Conservation (phyloP, 2,888 invertebrate species). For the Siphlonurus alternatus region DNA sequence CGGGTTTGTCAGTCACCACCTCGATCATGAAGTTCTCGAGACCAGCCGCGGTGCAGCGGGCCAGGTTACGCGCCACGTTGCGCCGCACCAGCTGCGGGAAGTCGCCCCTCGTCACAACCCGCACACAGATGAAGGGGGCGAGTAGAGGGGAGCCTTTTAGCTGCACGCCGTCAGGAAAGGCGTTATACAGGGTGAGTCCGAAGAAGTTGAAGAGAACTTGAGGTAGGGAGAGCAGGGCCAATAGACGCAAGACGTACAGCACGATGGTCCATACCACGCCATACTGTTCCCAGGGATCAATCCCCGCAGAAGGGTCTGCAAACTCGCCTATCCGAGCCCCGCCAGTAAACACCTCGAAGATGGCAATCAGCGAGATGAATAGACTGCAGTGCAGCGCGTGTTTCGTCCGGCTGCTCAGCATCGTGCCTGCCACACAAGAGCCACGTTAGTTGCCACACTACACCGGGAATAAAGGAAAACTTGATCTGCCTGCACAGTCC, state of each 20-base stretch:
- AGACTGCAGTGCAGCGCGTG: constrained; percentile 66
- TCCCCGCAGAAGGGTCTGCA: constrained; percentile 33
- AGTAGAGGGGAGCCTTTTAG: constrained; percentile 78
- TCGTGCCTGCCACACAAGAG: constrained; percentile 1
- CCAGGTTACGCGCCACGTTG: constrained; percentile 75
- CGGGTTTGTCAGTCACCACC: constrained; percentile 83
- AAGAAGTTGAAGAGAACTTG: constrained; percentile 79
- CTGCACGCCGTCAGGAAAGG: constrained; percentile 81
- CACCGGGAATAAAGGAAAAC: too few species aligned
- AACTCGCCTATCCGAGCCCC: constrained; percentile 28
- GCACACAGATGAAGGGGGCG: constrained; percentile 86
- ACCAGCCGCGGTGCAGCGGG: constrained; percentile 72
- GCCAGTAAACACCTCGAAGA: constrained; percentile 42
- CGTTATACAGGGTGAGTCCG: constrained; percentile 78
- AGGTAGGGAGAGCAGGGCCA: constrained; percentile 74
- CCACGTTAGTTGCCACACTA: too few species aligned
- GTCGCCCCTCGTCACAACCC: constrained; percentile 88
- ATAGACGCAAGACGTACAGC: constrained; percentile 58
- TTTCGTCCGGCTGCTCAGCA: constrained; percentile 42
- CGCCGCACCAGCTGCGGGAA: constrained; percentile 77
- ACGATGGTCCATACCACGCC: constrained; percentile 55
- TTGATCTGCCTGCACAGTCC: too few species aligned
- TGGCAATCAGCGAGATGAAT: constrained; percentile 52
- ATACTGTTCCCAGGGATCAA: constrained; percentile 71
- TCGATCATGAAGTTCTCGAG: constrained; percentile 91